Percentiles rank a stretch among this genome's conserved stretches.
These are phyloP conservation scores for Morone saxatilis DNA, from an alignment of 2,113 vertebrate species.

Conservation along the genomic window DNA sequence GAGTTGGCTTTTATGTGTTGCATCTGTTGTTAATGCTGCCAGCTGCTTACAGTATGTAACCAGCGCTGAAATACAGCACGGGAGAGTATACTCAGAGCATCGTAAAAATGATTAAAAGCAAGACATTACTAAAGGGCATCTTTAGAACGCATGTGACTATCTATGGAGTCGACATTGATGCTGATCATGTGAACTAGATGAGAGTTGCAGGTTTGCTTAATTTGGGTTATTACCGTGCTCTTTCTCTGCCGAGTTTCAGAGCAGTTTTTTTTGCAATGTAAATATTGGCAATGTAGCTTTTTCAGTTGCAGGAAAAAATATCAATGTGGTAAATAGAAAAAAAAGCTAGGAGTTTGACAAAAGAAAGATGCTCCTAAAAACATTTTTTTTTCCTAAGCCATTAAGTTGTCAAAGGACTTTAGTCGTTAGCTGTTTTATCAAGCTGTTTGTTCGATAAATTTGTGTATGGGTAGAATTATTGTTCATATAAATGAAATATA, in stretches of 20 bases:
- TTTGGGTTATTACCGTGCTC: slow-evolving; percentile 27
- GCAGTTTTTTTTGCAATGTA: not conserved
- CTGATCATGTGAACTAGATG: slow-evolving; percentile 6
- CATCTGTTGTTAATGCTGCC: slow-evolving; percentile 57
- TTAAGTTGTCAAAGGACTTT: not conserved
- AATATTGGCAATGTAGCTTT: not conserved
- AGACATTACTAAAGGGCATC: slow-evolving; percentile 33
- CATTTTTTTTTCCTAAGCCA: not conserved
- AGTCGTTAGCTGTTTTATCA: not conserved
- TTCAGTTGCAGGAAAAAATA: not conserved
- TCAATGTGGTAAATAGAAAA: not conserved
- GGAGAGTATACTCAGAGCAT: slow-evolving; percentile 42
- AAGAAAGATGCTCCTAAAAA: not conserved
- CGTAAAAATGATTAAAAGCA: slow-evolving; percentile 71
- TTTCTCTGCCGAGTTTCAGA: not conserved
- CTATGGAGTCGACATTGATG: slow-evolving; percentile 10
- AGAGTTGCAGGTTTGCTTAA: slow-evolving; percentile 23
- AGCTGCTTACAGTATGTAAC: slow-evolving; percentile 60
- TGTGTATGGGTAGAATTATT: not conserved
- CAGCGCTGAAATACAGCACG: slow-evolving; percentile 57
- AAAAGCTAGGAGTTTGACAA: not conserved
- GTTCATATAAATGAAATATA: not conserved
- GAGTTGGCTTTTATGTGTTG: slow-evolving; percentile 65
- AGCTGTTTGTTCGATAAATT: not conserved
- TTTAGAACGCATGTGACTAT: slow-evolving; percentile 50